Evolutionary conservation across 1,140 invertebrate genomes (phyloP), one percentile per base, ranked within the genome.

Genomic region (Drosophila chauvacae): DNA sequence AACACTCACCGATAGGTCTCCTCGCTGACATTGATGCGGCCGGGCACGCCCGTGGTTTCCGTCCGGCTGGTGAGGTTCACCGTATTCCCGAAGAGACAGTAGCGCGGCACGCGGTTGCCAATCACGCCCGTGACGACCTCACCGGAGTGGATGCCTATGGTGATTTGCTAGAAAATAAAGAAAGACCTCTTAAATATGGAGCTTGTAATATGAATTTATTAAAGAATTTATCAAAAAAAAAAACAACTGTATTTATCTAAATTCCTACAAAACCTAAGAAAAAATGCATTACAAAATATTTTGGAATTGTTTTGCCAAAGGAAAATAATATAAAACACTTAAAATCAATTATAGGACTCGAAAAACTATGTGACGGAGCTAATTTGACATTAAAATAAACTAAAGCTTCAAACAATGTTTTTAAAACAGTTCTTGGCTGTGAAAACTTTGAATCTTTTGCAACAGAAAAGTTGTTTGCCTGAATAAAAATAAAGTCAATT

Each of bases 111-210:
- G 58, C 97, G 95, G 93, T 98, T 97, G 4, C 98, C 98, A 69
- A 99, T 99, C 4, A 99, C 98, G 16, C 98, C 98, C 1, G 98
- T 98, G 35, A 99, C 97, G 7, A 98, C 98, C 93, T 99, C 98
- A 2, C 98, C 98, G 14, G 97, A 97, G 92, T 99, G 98, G 70
- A 99, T 98, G 14, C 98, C 98, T 78, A 99, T 98, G 13, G 98
- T 98, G 61, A 99, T 97, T 95, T 96, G 95, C 97, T 98, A 93
- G 58, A 35, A 33, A 33, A 47, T 37, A 3, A 20, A 35, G 11
- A 50, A 37, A 30, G 26, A 30, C 23, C 47, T n/a, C 9, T 28
- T 50, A n/a, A 62, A 70, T 13, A 53, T 16, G 26, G n/a, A 75
- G 42, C 23, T 74, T 57, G 50, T 39, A 58, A 37, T 39, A n/a